phyloP scores from a whole-genome alignment of 2,888 invertebrate species.

The Scrobipalpa atriplicella region DNA sequence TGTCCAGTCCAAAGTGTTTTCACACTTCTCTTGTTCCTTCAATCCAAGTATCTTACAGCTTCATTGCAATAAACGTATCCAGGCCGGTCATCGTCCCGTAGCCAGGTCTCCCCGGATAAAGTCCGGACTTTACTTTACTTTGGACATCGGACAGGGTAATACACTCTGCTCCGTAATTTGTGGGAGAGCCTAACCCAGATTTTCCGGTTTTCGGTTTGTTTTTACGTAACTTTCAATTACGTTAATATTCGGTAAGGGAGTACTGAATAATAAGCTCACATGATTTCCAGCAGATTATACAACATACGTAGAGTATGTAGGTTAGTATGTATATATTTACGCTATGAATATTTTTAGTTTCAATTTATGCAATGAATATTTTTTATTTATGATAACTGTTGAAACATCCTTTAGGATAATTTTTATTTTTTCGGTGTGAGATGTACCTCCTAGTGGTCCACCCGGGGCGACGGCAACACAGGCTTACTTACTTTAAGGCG shows the following conservation, averaged over 20 bases:
- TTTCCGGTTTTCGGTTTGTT: slow-evolving; percentile 4
- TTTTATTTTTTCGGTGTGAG: too few relatives aligned
- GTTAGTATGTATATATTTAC: too few relatives aligned
- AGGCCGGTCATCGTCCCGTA: slow-evolving; percentile 15
- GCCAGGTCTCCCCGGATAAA: neutral
- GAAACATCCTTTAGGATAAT: too few relatives aligned
- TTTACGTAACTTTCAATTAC: neutral
- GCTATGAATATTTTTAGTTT: too few relatives aligned
- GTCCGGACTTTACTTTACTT: neutral
- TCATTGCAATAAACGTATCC: slow-evolving; percentile 18
- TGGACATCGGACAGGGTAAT: neutral
- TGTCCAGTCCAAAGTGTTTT: neutral
- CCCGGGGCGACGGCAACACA: too few relatives aligned
- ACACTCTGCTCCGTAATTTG: neutral
- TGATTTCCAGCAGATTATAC: too few relatives aligned
- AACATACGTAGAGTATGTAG: too few relatives aligned
- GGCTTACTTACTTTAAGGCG: too few relatives aligned
- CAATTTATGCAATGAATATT: too few relatives aligned
- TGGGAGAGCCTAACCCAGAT: slow-evolving; percentile 4
- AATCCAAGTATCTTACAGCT: neutral
- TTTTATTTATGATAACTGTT: too few relatives aligned
- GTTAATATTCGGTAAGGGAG: neutral
- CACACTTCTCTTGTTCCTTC: neutral
- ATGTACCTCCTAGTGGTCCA: too few relatives aligned
- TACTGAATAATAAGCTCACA: neutral